Evolutionary conservation across 2,113 vertebrate genomes (phyloP), one percentile per base, ranked within the genome.

Genomic region (Trichomycterus rosablanca): DNA sequence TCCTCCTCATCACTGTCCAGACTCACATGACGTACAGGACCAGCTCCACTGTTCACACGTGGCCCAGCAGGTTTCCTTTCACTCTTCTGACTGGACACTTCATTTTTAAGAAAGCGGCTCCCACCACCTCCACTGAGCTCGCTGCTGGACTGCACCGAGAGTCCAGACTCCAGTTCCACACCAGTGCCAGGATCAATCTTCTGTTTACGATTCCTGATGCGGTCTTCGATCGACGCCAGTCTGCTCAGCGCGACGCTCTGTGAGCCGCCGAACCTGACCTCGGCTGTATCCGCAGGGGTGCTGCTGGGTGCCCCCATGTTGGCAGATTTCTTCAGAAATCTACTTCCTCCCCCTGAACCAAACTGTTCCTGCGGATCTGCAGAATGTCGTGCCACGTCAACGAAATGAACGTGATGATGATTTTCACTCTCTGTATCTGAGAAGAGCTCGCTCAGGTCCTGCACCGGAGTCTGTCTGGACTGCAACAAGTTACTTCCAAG

Each of bases 271-370:
- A 40, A n/a, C 37, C 12, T 7, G 37, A 5, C 14, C 5, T 40
- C 37, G n/a, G 14, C 15, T n/a, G 37, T 40, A 5, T 40, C 37
- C 15, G 37, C 5, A 40, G 14, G 12, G 34, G 2, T 8, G 34
- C 4, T 10, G 15, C 5, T 3, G 2, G 37, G n/a, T 15, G 2
- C 15, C 15, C 14, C 5, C 12, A 5, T 40, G 3, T n/a, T 7
- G 37, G n/a, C 37, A n/a, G 37, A 40, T n/a, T 40, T 40, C 37
- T 40, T 40, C 12, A 40, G 37, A 40, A 40, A 40, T 40, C 37
- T 14, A n/a, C 14, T 40, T 12, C 37, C 37, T n/a, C 37, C 37
- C 37, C 37, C 37, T 5, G 15, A n/a, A 14, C 11, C 37, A 40
- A n/a, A n/a, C 37, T 40, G 11, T 3, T 11, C 37, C 12, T 11